phyloP scores from a whole-genome alignment of 1,140 invertebrate species.

The Nautilus pompilius region DNA sequence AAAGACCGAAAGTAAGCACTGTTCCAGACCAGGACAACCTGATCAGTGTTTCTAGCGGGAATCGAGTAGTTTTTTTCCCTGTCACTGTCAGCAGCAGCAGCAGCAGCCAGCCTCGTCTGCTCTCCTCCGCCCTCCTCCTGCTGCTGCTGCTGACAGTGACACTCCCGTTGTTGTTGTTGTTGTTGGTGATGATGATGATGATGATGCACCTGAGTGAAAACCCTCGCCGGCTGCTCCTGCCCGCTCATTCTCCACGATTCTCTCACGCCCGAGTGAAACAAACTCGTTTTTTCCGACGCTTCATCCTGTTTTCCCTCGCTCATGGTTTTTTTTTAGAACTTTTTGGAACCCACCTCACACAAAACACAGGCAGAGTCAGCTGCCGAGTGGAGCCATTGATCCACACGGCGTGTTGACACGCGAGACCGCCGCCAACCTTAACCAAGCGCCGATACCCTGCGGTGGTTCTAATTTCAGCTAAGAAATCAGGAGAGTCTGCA shows the following conservation, averaged over 20 bases:
- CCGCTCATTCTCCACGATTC: neutral
- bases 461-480: no score
- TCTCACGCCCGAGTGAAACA: neutral
- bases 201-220: neutral
- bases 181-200: neutral
- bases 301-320: neutral
- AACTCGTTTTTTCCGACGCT: neutral
- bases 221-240: neutral
- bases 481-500: no score
- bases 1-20: neutral
- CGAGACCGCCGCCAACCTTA: no score
- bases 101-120: neutral
- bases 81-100: neutral
- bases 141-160: neutral
- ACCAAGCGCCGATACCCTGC: no score
- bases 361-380: no score
- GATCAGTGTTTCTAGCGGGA: neutral
- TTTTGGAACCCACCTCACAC: no score
- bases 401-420: no score
- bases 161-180: neutral
- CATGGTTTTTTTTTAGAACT: no score
- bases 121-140: neutral
- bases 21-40: neutral
- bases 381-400: no score
- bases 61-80: neutral